These are phyloP conservation scores for Brenthis ino DNA, from an alignment of 2,888 invertebrate genomes.

Conservation along the genomic window DNA sequence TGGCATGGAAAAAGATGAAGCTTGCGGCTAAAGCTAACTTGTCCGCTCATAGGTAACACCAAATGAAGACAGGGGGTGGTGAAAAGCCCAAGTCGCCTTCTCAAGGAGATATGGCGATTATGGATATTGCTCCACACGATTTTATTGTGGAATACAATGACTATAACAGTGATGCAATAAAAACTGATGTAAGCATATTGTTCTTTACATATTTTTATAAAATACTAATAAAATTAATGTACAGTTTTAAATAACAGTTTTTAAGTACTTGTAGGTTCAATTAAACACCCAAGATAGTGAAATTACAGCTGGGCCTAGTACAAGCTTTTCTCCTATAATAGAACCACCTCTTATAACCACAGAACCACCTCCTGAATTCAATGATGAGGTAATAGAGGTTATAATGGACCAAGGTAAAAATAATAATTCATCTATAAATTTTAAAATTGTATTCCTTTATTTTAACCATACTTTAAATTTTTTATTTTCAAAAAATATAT, in stretches of 20 bases:
- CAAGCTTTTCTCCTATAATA: not conserved
- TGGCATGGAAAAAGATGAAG: no score
- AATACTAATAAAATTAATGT: not conserved
- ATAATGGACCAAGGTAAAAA: constrained; percentile 7
- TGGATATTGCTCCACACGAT: constrained; percentile 18
- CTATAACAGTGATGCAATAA: constrained; percentile 21
- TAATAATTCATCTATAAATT: not conserved
- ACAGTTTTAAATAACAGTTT: constrained; percentile 9
- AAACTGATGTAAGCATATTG: constrained; percentile 6
- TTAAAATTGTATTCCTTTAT: not conserved
- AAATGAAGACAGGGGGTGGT: not conserved
- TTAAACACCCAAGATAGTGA: no score
- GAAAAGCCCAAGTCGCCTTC: constrained; percentile 21
- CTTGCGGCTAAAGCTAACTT: no score
- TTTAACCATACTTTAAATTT: not conserved
- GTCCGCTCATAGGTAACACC: no score
- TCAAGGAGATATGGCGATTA: constrained; percentile 14
- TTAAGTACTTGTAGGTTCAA: not conserved
- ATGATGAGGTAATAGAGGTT: not conserved
- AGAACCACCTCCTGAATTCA: not conserved
- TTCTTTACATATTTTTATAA: no score
- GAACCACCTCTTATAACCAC: not conserved
- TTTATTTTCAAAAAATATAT: not conserved
- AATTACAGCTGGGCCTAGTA: not conserved
- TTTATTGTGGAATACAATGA: constrained; percentile 17